Base-by-base conservation (phyloP, 2,888 invertebrate genomes). In the Cryptophagus acutangulus region DNA sequence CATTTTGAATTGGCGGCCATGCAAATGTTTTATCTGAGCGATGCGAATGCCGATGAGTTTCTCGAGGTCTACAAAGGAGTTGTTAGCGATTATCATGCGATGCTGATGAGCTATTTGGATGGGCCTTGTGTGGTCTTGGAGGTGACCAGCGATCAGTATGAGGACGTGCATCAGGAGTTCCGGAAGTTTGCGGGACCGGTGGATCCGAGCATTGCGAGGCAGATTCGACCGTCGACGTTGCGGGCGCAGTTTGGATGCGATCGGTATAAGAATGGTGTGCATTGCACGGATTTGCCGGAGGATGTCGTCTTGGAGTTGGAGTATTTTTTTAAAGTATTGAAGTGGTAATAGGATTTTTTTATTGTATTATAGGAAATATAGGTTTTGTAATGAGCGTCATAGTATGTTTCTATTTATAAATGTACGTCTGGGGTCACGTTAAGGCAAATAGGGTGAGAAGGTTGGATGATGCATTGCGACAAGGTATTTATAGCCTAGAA, bases 11-110 rank as follows among this genome's bases (percentile, higher is more conserved):
- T 95, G 29, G 82, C 84, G 0, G 90, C 87, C 0, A 71, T 93
- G 45, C 82, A 86, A 66, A 83, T 88, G 78, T 79, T 85, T 52
- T 74, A 82, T 44, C 73, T 95, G 55, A 87, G 86, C 55, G 81
- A 81, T 46, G 77, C 82, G 1, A 87, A 91, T 65, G 89, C 90
- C 3, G 87, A 89, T 55, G 92, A 94, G 65, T 94, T 94, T 70
- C 81, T 86, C 60, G 92, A 93, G 71, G 85, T 94, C 2, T 95
- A 95, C 67, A 89, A 89, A 65, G 92, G 91, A 1, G 87, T 91
- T 36, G 76, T 89, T 24, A 79, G 81, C 1, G 88, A 90, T 54
- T 69, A 70, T 40, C 61, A 87, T 80, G 84, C 82, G 2, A 86
- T 94, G 85, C 83, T 93, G 9, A 74, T 79, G 35, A 89, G 94